Evolutionary conservation across 2,113 vertebrate genomes (phyloP).

Genomic region (Salminus brasiliensis): DNA sequence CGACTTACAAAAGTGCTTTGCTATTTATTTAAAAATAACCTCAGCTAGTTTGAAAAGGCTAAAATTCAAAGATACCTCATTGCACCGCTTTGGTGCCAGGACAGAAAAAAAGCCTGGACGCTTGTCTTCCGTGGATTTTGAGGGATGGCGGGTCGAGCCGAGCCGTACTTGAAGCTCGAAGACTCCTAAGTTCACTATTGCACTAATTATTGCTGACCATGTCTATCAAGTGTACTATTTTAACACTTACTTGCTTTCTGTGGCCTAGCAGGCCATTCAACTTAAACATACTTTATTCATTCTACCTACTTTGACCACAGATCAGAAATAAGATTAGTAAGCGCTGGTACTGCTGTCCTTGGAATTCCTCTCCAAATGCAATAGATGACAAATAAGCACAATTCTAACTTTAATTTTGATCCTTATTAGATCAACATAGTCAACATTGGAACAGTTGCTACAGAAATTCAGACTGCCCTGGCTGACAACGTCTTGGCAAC

Average conservation of each 20-base stretch:
- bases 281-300: background rate
- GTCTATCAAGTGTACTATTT: background rate
- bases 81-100: too few species aligned
- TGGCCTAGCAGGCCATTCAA: background rate
- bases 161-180: too few species aligned
- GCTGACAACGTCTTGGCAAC: constrained; percentile 77
- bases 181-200: too few species aligned
- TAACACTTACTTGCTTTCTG: background rate
- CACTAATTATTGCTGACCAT: background rate
- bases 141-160: too few species aligned
- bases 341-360: background rate
- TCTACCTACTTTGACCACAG: background rate
- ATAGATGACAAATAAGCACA: background rate
- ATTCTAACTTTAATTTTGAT: background rate
- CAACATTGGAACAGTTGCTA: constrained; percentile 69
- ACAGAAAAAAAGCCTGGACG: too few species aligned
- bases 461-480: constrained; percentile 73
- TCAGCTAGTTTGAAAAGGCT: too few species aligned
- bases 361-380: background rate
- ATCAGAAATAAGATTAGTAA: background rate
- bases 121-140: too few species aligned
- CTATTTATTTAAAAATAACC: too few species aligned
- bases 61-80: too few species aligned
- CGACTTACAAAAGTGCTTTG: too few species aligned
- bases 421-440: constrained; percentile 79